These are phyloP conservation scores for Drosophila aff. DNA, from an alignment of 1,140 invertebrate species.

Conservation along the genomic window DNA sequence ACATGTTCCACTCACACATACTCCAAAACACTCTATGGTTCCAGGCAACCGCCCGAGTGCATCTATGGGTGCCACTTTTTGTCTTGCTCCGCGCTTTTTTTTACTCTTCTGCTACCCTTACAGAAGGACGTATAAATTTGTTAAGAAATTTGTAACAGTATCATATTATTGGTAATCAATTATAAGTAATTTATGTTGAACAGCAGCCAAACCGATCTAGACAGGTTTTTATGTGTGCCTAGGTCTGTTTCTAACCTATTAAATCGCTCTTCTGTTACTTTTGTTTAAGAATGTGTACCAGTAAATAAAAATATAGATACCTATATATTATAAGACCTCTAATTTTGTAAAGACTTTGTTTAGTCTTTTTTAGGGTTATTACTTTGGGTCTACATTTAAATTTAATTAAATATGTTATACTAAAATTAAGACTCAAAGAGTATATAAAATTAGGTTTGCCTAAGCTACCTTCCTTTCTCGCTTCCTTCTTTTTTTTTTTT, in stretches of 20 bases:
- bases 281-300: no score
- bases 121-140: neutral
- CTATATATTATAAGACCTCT: no score
- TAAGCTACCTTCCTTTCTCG: neutral
- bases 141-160: neutral
- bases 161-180: neutral
- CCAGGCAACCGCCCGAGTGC: constrained; percentile 61
- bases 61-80: constrained; percentile 78
- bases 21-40: constrained; percentile 18
- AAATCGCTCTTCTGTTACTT: neutral
- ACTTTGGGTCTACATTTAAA: no score
- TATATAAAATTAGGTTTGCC: neutral
- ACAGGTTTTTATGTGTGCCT: neutral
- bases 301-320: neutral
- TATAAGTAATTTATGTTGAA: neutral
- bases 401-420: no score
- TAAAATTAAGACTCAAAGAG: neutral
- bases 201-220: neutral
- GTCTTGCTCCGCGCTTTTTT: constrained; percentile 31
- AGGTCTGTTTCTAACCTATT: neutral
- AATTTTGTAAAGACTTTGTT: neutral
- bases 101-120: neutral
- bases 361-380: neutral
- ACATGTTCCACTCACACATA: constrained; percentile 4
- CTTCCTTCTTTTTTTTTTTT: constrained; percentile 5